Base-by-base conservation (phyloP, 2,888 invertebrate genomes). In the Bibio marci region DNA sequence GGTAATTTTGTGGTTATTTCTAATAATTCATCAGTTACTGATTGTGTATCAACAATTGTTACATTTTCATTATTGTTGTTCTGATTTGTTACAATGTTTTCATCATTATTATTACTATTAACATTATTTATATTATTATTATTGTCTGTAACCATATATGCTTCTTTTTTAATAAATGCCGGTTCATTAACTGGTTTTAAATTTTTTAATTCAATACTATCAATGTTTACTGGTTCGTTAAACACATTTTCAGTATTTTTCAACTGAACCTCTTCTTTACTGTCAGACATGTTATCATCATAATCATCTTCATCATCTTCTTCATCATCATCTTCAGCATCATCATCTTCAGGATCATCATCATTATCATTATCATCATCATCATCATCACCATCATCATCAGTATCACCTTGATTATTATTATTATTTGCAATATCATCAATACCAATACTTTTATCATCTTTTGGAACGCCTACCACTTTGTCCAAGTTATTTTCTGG, bases 351-450 rank as follows among this genome's bases (percentile, higher is more conserved):
- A 13, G 45, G 48, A 10, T 46, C 45, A 3, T 48, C 47, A 15
- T 48, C 45, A 15, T 46, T 44, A 8, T 48, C 47, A 11, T 48
- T 48, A 15, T 43, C 47, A 15, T 51, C 49, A 3, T 44, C 46
- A 26, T 51, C 48, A 22, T 53, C 52, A 4, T 53, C 51, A 40
- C 50, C 53, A 38, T 54, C 50, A 40, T 50, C 47, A 3, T 48
- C 49, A 14, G 48, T 44, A 26, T 48, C 46, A 12, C 45, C 42
- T 11, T 45, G 44, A 33, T 48, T 46, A 37, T 38, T 37, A 34
- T 41, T 30, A n/a, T n/a, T 28, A 26, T 28, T 26, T 22, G 30
- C 38, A 30, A 25, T 42, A 18, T 34, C 18, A 38, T 37, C n/a
- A n/a, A n/a, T n/a, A n/a, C n/a, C n/a, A n/a, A n/a, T 40, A 30